Evolutionary conservation across 2,797 vertebrate genomes (phyloP).

Genomic region (Urocyon cinereoargenteus): DNA sequence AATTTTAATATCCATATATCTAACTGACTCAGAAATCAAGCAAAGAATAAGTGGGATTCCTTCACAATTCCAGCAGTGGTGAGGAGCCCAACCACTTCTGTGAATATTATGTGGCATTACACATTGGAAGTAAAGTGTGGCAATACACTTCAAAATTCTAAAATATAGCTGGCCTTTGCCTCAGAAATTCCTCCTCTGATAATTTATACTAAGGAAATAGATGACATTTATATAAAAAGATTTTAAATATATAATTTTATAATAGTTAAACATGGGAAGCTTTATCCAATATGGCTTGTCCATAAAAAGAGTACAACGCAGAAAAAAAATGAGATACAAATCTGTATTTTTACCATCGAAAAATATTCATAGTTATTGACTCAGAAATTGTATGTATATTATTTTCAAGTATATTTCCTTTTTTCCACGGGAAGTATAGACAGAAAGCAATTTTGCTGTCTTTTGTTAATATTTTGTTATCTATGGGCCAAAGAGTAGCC

Average conservation of each 20-base stretch:
- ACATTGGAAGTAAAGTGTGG: not conserved
- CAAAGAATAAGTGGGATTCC: not conserved
- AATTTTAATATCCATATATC: not conserved
- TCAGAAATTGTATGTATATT: not conserved
- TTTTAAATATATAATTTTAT: not conserved
- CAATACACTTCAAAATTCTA: not conserved
- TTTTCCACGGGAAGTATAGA: not conserved
- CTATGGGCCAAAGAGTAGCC: not conserved
- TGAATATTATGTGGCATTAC: not conserved
- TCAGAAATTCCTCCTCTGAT: not conserved
- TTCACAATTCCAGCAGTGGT: not conserved
- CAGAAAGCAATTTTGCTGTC: not conserved
- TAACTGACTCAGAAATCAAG: not conserved
- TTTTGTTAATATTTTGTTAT: not conserved
- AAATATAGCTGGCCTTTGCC: not conserved
- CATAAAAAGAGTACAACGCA: not conserved
- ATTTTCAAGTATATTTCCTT: not conserved
- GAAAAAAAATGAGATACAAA: not conserved
- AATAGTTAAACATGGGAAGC: not conserved
- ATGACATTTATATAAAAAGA: not conserved
- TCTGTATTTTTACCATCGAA: not conserved
- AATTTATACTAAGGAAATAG: not conserved
- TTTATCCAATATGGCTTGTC: not conserved
- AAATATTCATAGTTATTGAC: not conserved
- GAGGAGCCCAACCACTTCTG: not conserved